phyloP scores from a whole-genome alignment of 2,113 vertebrate genomes.

The Peromyscus maniculatus region DNA sequence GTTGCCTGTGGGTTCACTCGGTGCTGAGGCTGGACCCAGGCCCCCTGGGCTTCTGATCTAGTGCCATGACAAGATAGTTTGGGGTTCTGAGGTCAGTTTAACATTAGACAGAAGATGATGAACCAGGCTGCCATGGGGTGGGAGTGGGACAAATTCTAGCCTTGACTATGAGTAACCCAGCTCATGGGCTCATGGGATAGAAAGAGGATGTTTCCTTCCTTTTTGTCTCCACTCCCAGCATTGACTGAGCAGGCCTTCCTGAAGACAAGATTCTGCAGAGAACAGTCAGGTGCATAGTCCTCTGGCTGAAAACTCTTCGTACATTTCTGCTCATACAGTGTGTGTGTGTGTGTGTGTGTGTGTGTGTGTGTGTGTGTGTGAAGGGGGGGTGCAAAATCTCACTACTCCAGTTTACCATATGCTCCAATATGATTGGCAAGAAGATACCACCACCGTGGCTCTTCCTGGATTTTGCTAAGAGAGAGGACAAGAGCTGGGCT shows the following conservation, averaged over 20 bases:
- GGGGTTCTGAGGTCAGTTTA: not conserved
- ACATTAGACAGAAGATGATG: too few relatives aligned
- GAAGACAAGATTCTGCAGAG: fast-evolving
- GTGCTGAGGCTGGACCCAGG: not conserved
- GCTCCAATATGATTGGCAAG: not conserved
- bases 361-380: too few relatives aligned
- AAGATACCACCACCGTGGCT: fast-evolving
- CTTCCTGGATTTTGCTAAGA: not conserved
- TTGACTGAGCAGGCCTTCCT: not conserved
- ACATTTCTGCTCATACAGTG: not conserved
- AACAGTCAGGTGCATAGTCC: not conserved
- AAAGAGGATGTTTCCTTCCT: not conserved
- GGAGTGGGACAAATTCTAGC: not conserved
- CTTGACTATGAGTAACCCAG: fast-evolving
- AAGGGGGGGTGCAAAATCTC: too few relatives aligned
- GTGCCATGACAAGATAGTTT: not conserved
- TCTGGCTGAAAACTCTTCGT: slow-evolving; percentile 5
- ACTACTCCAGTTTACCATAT: not conserved
- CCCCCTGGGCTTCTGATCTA: not conserved
- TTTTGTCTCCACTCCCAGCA: not conserved
- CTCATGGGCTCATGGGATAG: not conserved
- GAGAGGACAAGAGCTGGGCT: not conserved
- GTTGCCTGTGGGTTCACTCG: not conserved
- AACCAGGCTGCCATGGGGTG: not conserved
- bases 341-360: too few relatives aligned